Percentiles rank a stretch among this genome's conserved stretches.
These are phyloP conservation scores for Harpagifer antarcticus DNA, from an alignment of 2,797 vertebrate species.

Conservation along the genomic window DNA sequence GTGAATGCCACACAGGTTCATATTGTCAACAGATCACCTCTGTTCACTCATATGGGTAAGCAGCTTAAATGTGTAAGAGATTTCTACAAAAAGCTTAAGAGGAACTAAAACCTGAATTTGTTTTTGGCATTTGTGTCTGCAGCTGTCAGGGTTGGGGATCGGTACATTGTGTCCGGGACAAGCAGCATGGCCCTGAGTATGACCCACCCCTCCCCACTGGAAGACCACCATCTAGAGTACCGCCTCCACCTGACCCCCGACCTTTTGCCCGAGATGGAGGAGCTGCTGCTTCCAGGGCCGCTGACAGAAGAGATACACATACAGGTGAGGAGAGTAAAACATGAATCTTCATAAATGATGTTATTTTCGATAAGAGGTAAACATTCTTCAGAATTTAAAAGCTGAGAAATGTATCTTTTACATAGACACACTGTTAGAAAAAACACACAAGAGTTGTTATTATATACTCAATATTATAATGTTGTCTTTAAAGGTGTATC, in stretches of 20 bases:
- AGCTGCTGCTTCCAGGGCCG: conserved; percentile 88
- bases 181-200: conserved; percentile 83
- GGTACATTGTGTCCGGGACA: conserved; percentile 89
- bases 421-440: no score
- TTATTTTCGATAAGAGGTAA: neutral
- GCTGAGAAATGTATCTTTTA: neutral
- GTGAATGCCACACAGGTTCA: conserved; percentile 85
- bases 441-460: neutral
- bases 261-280: conserved; percentile 89
- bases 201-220: conserved; percentile 89
- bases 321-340: conserved; percentile 84
- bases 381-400: neutral
- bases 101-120: neutral
- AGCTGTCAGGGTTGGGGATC: conserved; percentile 87
- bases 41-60: conserved; percentile 97
- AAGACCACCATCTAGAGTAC: conserved; percentile 88
- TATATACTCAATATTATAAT: neutral
- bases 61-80: neutral
- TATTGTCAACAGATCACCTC: conserved; percentile 89
- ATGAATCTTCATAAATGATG: neutral
- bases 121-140: conserved; percentile 24
- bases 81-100: neutral
- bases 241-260: conserved; percentile 87
- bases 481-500: conserved; percentile 87
- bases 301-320: conserved; percentile 85